These are phyloP conservation scores for Mormyrus iriodes DNA, from an alignment of 2,113 vertebrate species.

Conservation along the genomic window DNA sequence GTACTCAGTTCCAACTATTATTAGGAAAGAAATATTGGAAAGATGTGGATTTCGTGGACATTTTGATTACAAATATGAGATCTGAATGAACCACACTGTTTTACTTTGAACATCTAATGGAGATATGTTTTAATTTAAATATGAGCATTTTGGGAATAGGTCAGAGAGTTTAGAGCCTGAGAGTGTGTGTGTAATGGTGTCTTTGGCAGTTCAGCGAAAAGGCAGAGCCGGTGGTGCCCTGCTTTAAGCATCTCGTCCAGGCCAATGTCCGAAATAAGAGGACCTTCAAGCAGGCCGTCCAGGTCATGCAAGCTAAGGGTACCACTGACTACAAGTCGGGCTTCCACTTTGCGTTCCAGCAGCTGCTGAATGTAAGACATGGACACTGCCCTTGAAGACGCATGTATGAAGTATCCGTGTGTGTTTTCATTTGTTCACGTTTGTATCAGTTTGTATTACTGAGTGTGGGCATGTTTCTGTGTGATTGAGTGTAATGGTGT, in stretches of 20 bases:
- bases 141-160: background rate
- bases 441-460: background rate
- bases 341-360: conserved; percentile 94
- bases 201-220: conserved; percentile 87
- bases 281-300: conserved; percentile 91
- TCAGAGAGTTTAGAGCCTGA: background rate
- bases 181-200: background rate
- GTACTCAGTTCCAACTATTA: background rate
- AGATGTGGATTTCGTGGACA: background rate
- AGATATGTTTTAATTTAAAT: background rate
- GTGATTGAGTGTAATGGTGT: background rate
- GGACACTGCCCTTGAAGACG: background rate
- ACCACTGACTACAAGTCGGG: conserved; percentile 98
- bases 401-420: background rate
- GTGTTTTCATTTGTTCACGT: background rate
- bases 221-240: conserved; percentile 83
- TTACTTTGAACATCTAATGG: background rate
- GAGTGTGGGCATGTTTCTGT: background rate
- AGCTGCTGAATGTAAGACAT: conserved; percentile 91
- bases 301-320: conserved; percentile 90
- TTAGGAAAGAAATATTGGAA: background rate
- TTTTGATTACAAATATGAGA: background rate
- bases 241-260: conserved; percentile 93
- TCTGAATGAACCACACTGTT: background rate
- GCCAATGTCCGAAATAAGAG: conserved; percentile 96